phyloP scores from a whole-genome alignment of 2,797 vertebrate genomes.

The Onychomys torridus region DNA sequence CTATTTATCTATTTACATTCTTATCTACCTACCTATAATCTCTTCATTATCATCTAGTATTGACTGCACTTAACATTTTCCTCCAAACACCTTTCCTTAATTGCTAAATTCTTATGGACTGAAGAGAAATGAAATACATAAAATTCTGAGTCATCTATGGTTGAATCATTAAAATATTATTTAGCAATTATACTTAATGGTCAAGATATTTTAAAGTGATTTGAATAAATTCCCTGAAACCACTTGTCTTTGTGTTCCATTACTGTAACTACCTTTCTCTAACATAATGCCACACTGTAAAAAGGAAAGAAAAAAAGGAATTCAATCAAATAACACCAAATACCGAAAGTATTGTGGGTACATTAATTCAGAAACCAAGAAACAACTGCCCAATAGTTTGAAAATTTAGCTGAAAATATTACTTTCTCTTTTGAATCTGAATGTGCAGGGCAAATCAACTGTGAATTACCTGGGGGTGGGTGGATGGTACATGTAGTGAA shows the following conservation, averaged over 20 bases:
- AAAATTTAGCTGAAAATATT: constrained; percentile 32
- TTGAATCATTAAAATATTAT: constrained; percentile 44
- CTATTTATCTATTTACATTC: background rate
- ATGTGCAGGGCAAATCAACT: background rate
- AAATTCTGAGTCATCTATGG: constrained; percentile 15
- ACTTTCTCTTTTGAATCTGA: background rate
- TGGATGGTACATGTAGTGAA: background rate
- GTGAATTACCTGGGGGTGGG: background rate
- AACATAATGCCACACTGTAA: background rate
- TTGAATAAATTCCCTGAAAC: constrained; percentile 42
- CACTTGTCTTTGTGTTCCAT: background rate
- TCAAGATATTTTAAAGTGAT: constrained; percentile 12
- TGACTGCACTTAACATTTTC: background rate
- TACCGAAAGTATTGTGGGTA: background rate
- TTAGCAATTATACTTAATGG: constrained; percentile 30
- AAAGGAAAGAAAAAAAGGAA: background rate
- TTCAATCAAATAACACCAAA: constrained; percentile 2
- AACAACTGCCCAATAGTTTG: background rate
- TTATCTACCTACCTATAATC: background rate
- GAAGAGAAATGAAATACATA: constrained; percentile 37
- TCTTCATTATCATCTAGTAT: background rate
- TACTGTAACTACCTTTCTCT: constrained; percentile 7
- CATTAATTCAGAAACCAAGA: constrained; percentile 22
- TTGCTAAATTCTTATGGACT: constrained; percentile 35
- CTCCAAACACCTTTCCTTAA: constrained; percentile 48